phyloP scores from a whole-genome alignment of 2,113 vertebrate species.

The Tenebrosternarchus preto region DNA sequence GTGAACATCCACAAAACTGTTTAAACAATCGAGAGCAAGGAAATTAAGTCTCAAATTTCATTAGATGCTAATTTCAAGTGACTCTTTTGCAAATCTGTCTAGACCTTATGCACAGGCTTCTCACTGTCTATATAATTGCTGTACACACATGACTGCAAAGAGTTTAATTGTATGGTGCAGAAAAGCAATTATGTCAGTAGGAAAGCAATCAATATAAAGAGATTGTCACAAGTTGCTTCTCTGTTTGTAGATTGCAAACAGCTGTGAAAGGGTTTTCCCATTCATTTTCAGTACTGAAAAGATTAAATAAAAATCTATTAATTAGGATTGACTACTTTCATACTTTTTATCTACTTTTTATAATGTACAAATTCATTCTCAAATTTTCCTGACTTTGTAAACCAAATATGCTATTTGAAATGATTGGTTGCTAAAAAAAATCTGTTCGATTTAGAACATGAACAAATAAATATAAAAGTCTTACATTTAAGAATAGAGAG shows the following conservation, averaged over 20 bases:
- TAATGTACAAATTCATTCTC: not conserved
- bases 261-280: not conserved
- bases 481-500: not conserved
- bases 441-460: not conserved
- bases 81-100: not conserved
- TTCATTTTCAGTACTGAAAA: not conserved
- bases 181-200: not conserved
- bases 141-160: not conserved
- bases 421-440: no score
- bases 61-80: not conserved
- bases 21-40: not conserved
- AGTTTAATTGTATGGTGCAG: no score
- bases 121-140: constrained; percentile 8
- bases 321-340: no score
- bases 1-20: not conserved
- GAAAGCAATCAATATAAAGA: not conserved
- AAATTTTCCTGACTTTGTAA: not conserved
- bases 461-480: not conserved
- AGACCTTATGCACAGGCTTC: not conserved
- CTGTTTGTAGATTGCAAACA: not conserved
- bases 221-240: not conserved
- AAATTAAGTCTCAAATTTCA: not conserved
- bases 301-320: no score
- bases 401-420: no score
- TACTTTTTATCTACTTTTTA: not conserved